Base-by-base conservation (phyloP, 1,140 invertebrate genomes). In the Cydia amplana region DNA sequence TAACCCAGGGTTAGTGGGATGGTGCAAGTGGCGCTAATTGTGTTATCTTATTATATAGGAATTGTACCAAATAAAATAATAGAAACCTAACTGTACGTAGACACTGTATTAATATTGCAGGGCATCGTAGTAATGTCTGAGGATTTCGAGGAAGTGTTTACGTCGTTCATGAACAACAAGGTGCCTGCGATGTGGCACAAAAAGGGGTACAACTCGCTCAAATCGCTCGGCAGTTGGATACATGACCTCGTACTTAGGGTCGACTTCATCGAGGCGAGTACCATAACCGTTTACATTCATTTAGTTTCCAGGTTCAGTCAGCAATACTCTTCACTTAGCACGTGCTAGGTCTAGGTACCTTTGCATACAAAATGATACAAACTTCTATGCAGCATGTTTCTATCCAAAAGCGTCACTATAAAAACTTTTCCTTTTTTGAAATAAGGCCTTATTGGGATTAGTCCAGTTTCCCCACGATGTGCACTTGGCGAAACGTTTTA, bases 111-210 rank as follows among this genome's bases (percentile, higher is more conserved):
- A 4, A 55, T 75, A 18, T 81, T 79, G 46, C 74, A 93, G 93
- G 97, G 97, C 51, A 94, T 98, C 64, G 95, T 98, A 16, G 96
- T 98, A 1, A 98, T 98, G 97, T 97, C 96, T 43, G 97, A 98
- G 77, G 94, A 95, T 55, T 93, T 98, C 76, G 97, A 98, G 91
- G 95, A 94, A 80, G 95, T 98, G 1, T 97, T 96, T 83, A 95
- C 93, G 63, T 92, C 97, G 0, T 95, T 98, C 78, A 87, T 97
- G 0, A 96, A 96, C 80, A 98, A 97, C 90, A 94, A 95, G 76
- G 96, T 98, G 25, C 97, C 97, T 0, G 92, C 94, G 49, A 92
- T 97, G 91, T 98, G 97, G 97, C 94, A 95, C n/a, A 94, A 93
- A 12, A 95, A 95, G 55, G 95, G 97, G 1, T 98, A 98, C 89